Evolutionary conservation across 2,113 vertebrate genomes (phyloP).

Genomic region (Clarias gariepinus): DNA sequence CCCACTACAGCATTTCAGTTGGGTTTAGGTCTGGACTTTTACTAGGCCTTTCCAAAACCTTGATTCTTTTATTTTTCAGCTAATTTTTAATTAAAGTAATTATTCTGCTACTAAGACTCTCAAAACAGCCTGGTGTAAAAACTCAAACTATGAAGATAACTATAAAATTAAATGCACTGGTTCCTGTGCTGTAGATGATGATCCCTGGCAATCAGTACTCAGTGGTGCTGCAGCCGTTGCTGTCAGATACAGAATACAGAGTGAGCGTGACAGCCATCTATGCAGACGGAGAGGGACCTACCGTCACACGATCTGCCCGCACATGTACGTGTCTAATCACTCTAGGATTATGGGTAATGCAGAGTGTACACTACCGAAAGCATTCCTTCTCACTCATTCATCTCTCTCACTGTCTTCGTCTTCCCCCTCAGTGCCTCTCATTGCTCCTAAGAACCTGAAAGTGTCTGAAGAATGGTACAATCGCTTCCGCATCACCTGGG

Average conservation of each 20-base stretch:
- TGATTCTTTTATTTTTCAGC: no score
- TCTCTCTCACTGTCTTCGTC: background rate
- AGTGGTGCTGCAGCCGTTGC: slow-evolving; percentile 43
- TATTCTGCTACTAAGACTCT: background rate
- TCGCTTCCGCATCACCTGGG: slow-evolving; percentile 91
- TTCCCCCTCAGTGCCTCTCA: slow-evolving; percentile 78
- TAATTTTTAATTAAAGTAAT: background rate
- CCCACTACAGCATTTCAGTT: no score
- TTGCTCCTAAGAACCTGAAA: slow-evolving; percentile 82
- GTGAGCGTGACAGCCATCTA: slow-evolving; percentile 42
- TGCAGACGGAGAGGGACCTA: slow-evolving; percentile 10
- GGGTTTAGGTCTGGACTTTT: no score
- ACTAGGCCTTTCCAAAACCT: no score
- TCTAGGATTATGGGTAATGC: background rate
- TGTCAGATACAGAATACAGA: slow-evolving; percentile 52
- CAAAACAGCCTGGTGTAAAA: background rate
- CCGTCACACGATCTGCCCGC: slow-evolving; percentile 30
- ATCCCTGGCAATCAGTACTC: slow-evolving; percentile 44
- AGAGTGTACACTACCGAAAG: background rate
- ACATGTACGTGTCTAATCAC: slow-evolving; percentile 63
- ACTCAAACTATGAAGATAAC: background rate
- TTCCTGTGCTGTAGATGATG: slow-evolving; percentile 34
- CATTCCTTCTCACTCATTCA: background rate
- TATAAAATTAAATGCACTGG: background rate
- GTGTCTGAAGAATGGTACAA: slow-evolving; percentile 98